Conservation (phyloP, 2,888 invertebrate species). For the Perizoma flavofasciatum region DNA sequence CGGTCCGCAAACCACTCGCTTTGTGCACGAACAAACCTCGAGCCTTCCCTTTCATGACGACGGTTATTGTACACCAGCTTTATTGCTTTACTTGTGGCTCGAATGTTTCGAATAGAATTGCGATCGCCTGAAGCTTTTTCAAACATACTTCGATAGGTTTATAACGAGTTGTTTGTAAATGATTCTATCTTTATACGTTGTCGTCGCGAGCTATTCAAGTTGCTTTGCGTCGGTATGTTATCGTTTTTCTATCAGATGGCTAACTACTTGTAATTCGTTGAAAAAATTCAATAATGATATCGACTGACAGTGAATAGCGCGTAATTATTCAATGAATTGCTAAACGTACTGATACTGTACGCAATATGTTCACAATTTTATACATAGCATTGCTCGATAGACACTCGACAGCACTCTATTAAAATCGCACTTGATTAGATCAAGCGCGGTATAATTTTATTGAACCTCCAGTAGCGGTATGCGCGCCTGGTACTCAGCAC, state of each 20-base stretch:
- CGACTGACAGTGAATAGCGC: conserved; percentile 40
- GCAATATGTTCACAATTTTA: conserved; percentile 38
- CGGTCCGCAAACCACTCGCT: conserved; percentile 63
- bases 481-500: conserved; percentile 63
- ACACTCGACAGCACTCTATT: conserved; percentile 61
- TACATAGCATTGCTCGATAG: conserved; percentile 46
- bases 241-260: conserved; percentile 42
- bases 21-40: conserved; percentile 61
- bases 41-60: conserved; percentile 66
- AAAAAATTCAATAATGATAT: conserved; percentile 55
- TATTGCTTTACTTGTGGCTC: conserved; percentile 59
- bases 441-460: conserved; percentile 63
- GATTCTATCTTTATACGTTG: conserved; percentile 40
- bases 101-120: conserved; percentile 57
- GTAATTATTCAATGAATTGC: conserved; percentile 55
- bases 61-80: conserved; percentile 65
- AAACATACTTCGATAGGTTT: conserved; percentile 47
- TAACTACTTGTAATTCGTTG: conserved; percentile 42
- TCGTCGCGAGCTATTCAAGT: conserved; percentile 39
- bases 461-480: conserved; percentile 67
- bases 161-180: conserved; percentile 53
- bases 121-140: conserved; percentile 53
- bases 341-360: conserved; percentile 55
- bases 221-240: conserved; percentile 41
- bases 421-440: conserved; percentile 78